Evolutionary conservation across 2,113 vertebrate genomes (phyloP).

Genomic region (Abramis brama): DNA sequence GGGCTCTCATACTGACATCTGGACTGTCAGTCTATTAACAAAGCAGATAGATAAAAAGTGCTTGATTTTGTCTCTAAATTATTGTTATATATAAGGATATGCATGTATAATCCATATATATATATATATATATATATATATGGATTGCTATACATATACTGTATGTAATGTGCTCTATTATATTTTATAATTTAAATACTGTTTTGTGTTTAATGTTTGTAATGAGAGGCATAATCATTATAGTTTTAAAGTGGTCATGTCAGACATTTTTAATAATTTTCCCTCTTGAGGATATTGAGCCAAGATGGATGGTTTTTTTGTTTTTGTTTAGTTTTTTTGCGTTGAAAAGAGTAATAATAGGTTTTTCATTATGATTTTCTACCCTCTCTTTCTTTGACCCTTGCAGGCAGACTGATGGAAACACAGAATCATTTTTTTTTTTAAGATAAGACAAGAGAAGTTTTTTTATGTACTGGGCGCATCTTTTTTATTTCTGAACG

Average conservation of each 20-base stretch:
- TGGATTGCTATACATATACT: no score
- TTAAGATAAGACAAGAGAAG: no score
- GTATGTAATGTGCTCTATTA: not conserved
- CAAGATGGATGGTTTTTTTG: not conserved
- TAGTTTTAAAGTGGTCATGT: not conserved
- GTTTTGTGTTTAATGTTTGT: not conserved
- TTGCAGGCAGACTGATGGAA: not conserved
- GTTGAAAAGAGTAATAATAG: not conserved
- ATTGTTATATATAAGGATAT: not conserved
- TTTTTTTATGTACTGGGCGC: not conserved
- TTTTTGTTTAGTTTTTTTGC: not conserved
- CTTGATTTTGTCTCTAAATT: not conserved
- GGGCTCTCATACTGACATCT: not conserved
- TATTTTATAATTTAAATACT: not conserved
- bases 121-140: no score
- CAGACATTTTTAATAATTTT: not conserved
- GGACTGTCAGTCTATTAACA: conserved; percentile 19
- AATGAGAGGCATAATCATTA: not conserved
- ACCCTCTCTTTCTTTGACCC: not conserved
- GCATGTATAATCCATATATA: no score
- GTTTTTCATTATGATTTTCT: not conserved
- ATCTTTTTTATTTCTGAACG: not conserved
- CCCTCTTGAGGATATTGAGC: not conserved
- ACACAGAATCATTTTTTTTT: not conserved
- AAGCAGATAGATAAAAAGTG: not conserved